These are phyloP conservation scores for Nyctalus aviator DNA, from an alignment of 2,797 vertebrate genomes.

Conservation along the genomic window DNA sequence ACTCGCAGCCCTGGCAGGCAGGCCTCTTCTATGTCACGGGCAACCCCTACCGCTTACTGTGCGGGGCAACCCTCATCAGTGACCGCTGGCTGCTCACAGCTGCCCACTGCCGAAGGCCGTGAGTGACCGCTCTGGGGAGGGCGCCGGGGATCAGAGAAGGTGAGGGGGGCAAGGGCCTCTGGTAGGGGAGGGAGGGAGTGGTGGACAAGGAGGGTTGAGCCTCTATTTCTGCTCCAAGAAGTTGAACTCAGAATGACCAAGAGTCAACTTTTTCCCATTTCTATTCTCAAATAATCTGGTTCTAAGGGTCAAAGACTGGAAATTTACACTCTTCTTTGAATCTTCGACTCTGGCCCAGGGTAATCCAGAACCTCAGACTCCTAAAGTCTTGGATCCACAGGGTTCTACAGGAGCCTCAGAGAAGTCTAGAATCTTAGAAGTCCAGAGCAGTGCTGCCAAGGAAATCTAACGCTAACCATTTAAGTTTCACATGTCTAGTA, in stretches of 20 bases:
- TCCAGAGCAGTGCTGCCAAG: fast-evolving
- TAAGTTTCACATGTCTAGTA: not conserved
- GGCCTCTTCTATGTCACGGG: constrained; percentile 69
- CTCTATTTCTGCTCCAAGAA: not conserved
- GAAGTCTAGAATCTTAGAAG: not conserved
- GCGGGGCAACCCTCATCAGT: constrained; percentile 76
- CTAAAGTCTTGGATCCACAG: not conserved
- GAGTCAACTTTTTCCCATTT: not conserved
- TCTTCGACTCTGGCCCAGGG: not conserved
- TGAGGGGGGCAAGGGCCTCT: fast-evolving
- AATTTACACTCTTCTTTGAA: not conserved
- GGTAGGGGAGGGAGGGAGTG: not conserved
- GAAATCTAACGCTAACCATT: fast-evolving
- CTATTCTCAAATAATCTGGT: not conserved
- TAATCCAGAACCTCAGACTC: not conserved
- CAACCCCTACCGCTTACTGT: constrained; percentile 52
- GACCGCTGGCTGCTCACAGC: constrained; percentile 82
- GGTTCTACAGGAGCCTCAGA: not conserved
- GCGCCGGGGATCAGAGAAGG: not conserved
- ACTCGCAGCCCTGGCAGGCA: constrained; percentile 81
- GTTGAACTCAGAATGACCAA: not conserved
- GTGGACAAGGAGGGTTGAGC: not conserved
- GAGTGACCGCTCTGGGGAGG: constrained; percentile 50
- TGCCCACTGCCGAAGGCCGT: constrained; percentile 79
- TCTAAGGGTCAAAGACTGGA: not conserved